Evolutionary conservation across 1,140 invertebrate species (phyloP).

Genomic region (Colletes gigas): DNA sequence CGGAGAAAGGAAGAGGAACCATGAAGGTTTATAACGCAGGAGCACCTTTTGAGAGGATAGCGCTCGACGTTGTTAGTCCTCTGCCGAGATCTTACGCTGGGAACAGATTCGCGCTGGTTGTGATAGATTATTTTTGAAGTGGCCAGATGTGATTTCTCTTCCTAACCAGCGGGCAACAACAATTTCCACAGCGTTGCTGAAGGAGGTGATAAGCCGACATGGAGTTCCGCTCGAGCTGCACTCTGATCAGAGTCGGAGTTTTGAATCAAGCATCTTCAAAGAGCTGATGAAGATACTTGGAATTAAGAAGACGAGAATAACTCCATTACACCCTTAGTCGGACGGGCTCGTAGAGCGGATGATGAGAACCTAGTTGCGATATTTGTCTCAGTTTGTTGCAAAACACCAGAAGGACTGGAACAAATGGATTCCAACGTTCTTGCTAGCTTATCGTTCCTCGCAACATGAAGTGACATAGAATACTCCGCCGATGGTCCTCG

Average conservation of each 20-base stretch:
- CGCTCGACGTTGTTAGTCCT: neutral
- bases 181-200: neutral
- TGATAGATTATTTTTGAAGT: slow-evolving; percentile 4
- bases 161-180: neutral
- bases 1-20: neutral
- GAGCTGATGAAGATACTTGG: neutral
- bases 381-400: neutral
- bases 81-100: neutral
- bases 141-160: neutral
- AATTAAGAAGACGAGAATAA: neutral
- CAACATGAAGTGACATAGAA: neutral
- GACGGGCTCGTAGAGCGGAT: neutral
- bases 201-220: neutral
- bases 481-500: neutral
- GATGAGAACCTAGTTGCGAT: neutral
- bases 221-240: neutral
- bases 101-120: neutral
- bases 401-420: neutral
- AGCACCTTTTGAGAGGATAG: slow-evolving; percentile 1
- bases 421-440: neutral
- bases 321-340: neutral
- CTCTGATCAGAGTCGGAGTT: slow-evolving; percentile 1
- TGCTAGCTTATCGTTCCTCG: neutral
- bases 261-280: neutral
- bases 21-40: neutral